Percentiles rank a stretch among this genome's conserved stretches.
phyloP scores from a whole-genome alignment of 2,888 invertebrate species.

The Mesorhabditis belari region DNA sequence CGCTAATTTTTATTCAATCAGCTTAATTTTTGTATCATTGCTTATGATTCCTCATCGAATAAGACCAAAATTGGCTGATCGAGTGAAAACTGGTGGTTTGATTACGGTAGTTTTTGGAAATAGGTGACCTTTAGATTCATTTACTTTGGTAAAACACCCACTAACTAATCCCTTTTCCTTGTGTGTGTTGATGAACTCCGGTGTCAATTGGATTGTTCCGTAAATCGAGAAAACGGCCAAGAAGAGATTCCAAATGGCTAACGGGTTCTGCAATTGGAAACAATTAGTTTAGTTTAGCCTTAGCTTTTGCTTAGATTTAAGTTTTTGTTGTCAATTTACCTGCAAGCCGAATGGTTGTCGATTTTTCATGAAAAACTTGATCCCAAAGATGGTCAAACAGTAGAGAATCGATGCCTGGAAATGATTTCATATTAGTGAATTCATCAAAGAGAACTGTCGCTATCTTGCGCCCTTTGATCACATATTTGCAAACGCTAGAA shows the following conservation, averaged over 20 bases:
- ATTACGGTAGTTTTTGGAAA: no score
- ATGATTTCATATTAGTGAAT: no score
- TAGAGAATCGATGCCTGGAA: slow-evolving; percentile 31
- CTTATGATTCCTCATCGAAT: no score
- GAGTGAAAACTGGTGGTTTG: no score
- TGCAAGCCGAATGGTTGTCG: slow-evolving; percentile 54
- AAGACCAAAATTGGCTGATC: no score
- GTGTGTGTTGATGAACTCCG: slow-evolving; percentile 30
- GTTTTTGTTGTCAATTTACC: slow-evolving; percentile 43
- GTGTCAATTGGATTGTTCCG: slow-evolving; percentile 27
- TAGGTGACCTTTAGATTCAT: no score
- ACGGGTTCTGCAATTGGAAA: slow-evolving; percentile 8
- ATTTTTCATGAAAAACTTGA: slow-evolving; percentile 54
- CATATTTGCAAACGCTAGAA: no score
- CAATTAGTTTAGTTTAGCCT: background rate
- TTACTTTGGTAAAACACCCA: slow-evolving; percentile 9
- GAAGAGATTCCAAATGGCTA: slow-evolving; percentile 55
- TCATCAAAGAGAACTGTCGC: no score
- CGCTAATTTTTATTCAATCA: no score
- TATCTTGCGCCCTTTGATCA: no score
- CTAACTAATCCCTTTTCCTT: slow-evolving; percentile 29
- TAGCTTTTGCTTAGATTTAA: background rate
- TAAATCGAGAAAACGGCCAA: slow-evolving; percentile 55
- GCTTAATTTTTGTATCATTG: no score
- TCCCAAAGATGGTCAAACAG: slow-evolving; percentile 52